A percentile compares a stretch with the other conserved stretches of the same genome.
Conservation (phyloP, 2,113 vertebrate species). For the Gambusia holbrooki region DNA sequence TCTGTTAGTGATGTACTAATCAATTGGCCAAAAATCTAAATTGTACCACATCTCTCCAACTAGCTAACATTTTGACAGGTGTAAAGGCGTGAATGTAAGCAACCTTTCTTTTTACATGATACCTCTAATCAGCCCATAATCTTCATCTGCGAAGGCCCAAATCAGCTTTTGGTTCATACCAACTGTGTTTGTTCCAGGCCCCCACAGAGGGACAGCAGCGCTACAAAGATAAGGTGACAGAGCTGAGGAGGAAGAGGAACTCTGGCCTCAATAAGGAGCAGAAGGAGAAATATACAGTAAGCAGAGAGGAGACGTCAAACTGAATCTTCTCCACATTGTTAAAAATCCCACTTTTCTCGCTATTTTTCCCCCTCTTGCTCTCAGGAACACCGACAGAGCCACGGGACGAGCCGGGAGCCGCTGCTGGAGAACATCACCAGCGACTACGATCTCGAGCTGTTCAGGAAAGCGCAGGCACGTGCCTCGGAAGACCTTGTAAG, state of each 20-base stretch:
- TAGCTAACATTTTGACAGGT: too few species aligned
- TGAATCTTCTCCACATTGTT: neutral
- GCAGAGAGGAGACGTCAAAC: neutral
- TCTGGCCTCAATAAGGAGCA: constrained; percentile 91
- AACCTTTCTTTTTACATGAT: too few species aligned
- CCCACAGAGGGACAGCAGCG: constrained; percentile 91
- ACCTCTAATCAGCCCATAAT: too few species aligned
- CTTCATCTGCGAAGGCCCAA: too few species aligned
- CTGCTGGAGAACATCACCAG: constrained; percentile 98
- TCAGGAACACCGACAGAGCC: constrained; percentile 92
- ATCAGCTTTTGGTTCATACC: too few species aligned
- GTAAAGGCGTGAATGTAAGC: too few species aligned
- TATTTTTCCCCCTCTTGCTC: neutral
- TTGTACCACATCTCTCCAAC: too few species aligned
- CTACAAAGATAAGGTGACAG: constrained; percentile 98
- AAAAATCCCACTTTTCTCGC: neutral
- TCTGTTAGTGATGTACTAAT: too few species aligned
- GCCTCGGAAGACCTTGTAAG: constrained; percentile 98
- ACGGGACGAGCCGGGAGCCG: constrained; percentile 90
- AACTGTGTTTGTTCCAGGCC: constrained; percentile 76
- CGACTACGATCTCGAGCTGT: constrained; percentile 98
- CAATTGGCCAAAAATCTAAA: too few species aligned
- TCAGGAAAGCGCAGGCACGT: constrained; percentile 96
- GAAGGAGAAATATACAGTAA: constrained; percentile 93
- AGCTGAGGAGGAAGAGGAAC: constrained; percentile 96